Evolutionary conservation across 1,140 invertebrate species (phyloP), one percentile per base, ranked within the genome.

Genomic region (Neodiprion lecontei): DNA sequence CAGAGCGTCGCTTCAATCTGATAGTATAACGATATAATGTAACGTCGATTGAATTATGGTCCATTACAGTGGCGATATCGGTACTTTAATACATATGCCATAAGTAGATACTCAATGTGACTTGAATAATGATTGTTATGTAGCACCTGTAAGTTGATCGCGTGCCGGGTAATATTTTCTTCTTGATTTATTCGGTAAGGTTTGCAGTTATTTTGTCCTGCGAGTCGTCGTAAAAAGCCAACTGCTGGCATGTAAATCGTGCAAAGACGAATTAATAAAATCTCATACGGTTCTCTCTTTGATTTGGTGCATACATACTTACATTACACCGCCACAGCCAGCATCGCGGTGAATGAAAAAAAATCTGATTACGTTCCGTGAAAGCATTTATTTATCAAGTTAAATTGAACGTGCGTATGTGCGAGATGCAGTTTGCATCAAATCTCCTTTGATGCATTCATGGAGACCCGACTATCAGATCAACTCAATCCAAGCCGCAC

Each of bases 401-500:
- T 61, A 14, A 61, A 61, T 61, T 61, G 53, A 61, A 61, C 53
- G 53, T 61, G 53, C 11, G 53, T 12, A 61, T 61, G 9, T 40
- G 28, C 28, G n/a, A 61, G 53, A 61, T 61, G 53, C 11, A 14
- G 53, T 61, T 61, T 61, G 72, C 9, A 47, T 72, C 50, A 69
- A 67, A 79, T 73, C 76, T 74, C 69, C 67, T 67, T 73, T 77
- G 68, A 75, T 65, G 71, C 53, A 72, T 78, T 76, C 77, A 73
- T 69, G 74, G 73, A 78, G 76, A 75, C 49, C 72, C 75, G 65
- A 65, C 28, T 70, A 78, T 78, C 75, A 76, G 77, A 76, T 76
- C 74, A 78, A 67, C 68, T 75, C 72, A 66, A 61, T 78, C 73
- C 75, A 76, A 76, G 75, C 75, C 74, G 77, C 72, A 81, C 77